Conservation (phyloP, 2,888 invertebrate species). For the Diaperis boleti region DNA sequence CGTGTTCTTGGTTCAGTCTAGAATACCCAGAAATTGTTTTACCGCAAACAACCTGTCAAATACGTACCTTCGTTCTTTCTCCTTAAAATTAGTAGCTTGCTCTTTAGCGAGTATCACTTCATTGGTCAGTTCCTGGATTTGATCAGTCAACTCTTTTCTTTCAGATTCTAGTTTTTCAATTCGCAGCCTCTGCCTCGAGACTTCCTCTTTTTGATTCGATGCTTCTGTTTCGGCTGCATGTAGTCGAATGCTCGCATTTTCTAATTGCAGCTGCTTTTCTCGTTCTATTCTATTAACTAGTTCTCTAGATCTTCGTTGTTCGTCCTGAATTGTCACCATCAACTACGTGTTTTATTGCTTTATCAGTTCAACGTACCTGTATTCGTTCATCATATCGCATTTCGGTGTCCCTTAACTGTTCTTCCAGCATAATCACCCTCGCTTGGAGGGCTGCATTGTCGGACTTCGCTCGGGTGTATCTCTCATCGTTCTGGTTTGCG, state of each 20-base stretch:
- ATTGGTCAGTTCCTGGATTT: slow-evolving; percentile 70
- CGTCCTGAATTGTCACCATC: slow-evolving; percentile 74
- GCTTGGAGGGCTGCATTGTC: slow-evolving; percentile 94
- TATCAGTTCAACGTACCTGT: slow-evolving; percentile 63
- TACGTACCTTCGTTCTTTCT: slow-evolving; percentile 62
- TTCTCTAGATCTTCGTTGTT: slow-evolving; percentile 88
- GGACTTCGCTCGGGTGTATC: slow-evolving; percentile 90
- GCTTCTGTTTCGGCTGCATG: slow-evolving; percentile 78
- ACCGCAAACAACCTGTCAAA: background rate
- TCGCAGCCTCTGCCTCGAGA: slow-evolving; percentile 72
- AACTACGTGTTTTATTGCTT: background rate
- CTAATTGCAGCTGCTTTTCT: slow-evolving; percentile 83
- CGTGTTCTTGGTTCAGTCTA: slow-evolving; percentile 67
- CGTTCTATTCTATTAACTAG: slow-evolving; percentile 85
- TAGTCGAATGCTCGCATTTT: slow-evolving; percentile 80
- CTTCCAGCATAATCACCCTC: slow-evolving; percentile 92
- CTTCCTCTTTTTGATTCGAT: slow-evolving; percentile 75
- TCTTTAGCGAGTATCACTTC: slow-evolving; percentile 69
- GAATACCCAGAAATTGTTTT: background rate
- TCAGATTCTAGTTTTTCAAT: slow-evolving; percentile 74
- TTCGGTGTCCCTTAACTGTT: slow-evolving; percentile 82
- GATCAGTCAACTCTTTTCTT: slow-evolving; percentile 69
- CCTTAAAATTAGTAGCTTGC: slow-evolving; percentile 58
- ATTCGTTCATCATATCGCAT: slow-evolving; percentile 68
- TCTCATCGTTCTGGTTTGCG: slow-evolving; percentile 87